phyloP scores from a whole-genome alignment of 2,888 invertebrate species.

The Hymenopus coronatus region DNA sequence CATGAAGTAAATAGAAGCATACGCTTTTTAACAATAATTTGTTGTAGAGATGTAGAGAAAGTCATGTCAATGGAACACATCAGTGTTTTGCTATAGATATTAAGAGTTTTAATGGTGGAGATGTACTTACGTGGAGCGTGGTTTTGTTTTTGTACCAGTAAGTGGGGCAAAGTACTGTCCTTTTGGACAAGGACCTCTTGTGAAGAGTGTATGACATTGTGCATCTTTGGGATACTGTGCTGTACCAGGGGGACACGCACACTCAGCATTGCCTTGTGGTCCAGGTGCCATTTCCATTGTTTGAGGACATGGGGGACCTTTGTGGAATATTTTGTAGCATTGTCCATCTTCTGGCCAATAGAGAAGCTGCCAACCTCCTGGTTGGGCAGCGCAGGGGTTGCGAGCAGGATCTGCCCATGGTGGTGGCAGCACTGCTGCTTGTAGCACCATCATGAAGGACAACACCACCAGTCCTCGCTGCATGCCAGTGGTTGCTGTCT shows the following conservation, averaged over 20 bases:
- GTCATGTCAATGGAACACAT: no score
- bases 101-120: background rate
- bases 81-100: no score
- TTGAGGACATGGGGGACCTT: slow-evolving; percentile 66
- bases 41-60: no score
- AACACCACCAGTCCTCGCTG: slow-evolving; percentile 28
- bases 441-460: slow-evolving; percentile 39
- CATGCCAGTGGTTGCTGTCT: background rate
- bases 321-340: slow-evolving; percentile 83
- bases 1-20: no score
- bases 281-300: slow-evolving; percentile 73
- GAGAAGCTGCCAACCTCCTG: slow-evolving; percentile 80
- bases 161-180: slow-evolving; percentile 74
- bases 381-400: slow-evolving; percentile 78
- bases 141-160: background rate
- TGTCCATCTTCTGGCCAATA: slow-evolving; percentile 81
- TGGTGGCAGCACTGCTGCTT: slow-evolving; percentile 71
- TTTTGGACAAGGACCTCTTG: slow-evolving; percentile 67
- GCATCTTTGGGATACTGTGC: slow-evolving; percentile 68
- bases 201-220: slow-evolving; percentile 71
- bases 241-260: slow-evolving; percentile 78
- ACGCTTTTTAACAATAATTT: no score
- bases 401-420: slow-evolving; percentile 80
- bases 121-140: background rate
- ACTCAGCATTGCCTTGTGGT: slow-evolving; percentile 66